phyloP scores from a whole-genome alignment of 2,113 vertebrate species.

The Prunella fulvescens region DNA sequence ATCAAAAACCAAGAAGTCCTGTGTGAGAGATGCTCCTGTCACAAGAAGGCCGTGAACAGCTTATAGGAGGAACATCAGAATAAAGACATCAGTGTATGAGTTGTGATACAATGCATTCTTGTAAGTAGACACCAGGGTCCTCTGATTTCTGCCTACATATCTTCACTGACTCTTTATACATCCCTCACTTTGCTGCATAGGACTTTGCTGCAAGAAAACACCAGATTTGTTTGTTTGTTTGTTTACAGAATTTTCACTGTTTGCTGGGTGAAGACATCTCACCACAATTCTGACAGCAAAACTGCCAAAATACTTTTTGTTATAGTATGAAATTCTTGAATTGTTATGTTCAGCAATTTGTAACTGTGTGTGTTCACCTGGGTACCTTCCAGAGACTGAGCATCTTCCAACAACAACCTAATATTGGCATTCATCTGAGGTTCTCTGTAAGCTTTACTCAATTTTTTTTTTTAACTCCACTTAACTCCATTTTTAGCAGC shows the following conservation, averaged over 20 bases:
- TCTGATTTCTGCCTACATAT: neutral
- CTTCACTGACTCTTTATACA: neutral
- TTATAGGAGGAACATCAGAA: neutral
- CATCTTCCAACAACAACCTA: neutral
- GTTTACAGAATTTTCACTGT: neutral
- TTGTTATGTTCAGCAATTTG: neutral
- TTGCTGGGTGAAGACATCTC: neutral
- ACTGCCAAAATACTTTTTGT: neutral
- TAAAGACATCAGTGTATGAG: neutral
- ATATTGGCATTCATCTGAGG: neutral
- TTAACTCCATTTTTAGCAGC: neutral
- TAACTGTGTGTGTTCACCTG: neutral
- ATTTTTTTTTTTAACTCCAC: neutral
- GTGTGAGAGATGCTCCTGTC: neutral
- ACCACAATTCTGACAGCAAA: neutral
- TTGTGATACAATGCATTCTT: neutral
- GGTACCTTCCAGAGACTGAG: neutral
- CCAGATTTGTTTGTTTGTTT: neutral
- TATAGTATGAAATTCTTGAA: neutral
- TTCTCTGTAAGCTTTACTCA: neutral
- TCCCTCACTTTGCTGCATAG: neutral
- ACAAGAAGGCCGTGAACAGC: accelerated
- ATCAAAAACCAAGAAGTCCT: neutral
- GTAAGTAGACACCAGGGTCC: neutral
- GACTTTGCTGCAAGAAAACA: neutral